These are phyloP conservation scores for Mustela nigripes DNA, from an alignment of 2,113 vertebrate genomes.

Conservation along the genomic window DNA sequence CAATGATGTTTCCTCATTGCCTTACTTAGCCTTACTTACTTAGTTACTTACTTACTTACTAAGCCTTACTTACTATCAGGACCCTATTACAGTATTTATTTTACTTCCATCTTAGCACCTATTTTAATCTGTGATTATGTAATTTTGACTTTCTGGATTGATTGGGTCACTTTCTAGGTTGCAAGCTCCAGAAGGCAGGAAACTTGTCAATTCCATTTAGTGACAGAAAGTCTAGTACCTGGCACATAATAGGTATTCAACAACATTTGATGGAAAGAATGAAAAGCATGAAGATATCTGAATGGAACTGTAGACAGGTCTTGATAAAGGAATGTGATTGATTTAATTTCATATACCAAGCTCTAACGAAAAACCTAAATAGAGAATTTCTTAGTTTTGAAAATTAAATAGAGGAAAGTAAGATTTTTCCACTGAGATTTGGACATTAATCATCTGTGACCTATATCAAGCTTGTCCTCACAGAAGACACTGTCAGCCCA, in stretches of 20 bases:
- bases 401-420: not conserved
- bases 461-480: not conserved
- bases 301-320: not conserved
- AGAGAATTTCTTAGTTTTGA: not conserved
- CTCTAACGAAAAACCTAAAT: not conserved
- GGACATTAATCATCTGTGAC: not conserved
- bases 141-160: not conserved
- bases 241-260: not conserved
- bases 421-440: constrained; percentile 28
- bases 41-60: no score
- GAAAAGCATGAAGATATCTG: not conserved
- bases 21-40: not conserved
- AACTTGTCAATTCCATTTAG: not conserved
- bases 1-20: not conserved
- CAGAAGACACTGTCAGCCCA: not conserved
- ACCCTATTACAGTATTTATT: not conserved
- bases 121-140: not conserved
- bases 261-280: not conserved
- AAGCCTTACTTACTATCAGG: not conserved
- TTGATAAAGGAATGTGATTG: not conserved
- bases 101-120: not conserved
- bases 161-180: not conserved
- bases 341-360: not conserved
- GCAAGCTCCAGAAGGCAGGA: not conserved
- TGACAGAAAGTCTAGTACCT: not conserved